Base-by-base conservation (phyloP, 2,113 vertebrate species). In the Hassar affinis region DNA sequence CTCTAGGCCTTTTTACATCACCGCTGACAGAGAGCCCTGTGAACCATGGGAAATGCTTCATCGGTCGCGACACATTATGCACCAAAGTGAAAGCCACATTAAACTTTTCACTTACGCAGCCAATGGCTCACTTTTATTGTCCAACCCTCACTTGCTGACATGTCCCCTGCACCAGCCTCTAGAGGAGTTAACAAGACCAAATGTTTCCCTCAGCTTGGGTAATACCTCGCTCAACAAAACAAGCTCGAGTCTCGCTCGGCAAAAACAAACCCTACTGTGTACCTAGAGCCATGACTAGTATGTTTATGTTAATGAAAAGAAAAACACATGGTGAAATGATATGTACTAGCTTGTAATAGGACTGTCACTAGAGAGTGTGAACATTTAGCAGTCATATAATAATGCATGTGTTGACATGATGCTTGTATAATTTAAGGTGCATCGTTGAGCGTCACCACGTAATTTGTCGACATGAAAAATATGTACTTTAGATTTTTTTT, bases 1-100 rank as follows among this genome's bases (percentile, higher is more conserved):
- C 92, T 92, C 89, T 85, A 87, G 91, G 85, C 91, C 91, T 89
- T 91, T 92, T 91, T 91, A 91, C 91, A 93, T 92, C 91, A 93
- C 87, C 61, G 88, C 90, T 91, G 92, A 93, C 90, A 92, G 90
- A 92, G 90, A 91, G 88, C 89, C 83, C 84, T 92, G 92, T 91
- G 91, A 92, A 93, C 92, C 91, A 87, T 89, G 90, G 90, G 91
- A 93, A 93, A 93, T 92, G 91, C 93, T 93, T 93, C 91, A 93
- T 93, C 90, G 91, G 92, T 93, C 92, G 92, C 88, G 83, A 92
- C 85, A 89, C 91, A 92, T 92, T 92, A 93, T 92, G 87, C 90
- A 88, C 90, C 87, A 69, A 79, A 90, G 85, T 87, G 90, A 94
- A 92, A 91, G 92, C 89, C 90, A 88, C 90, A 91, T 93, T 93